Base-by-base conservation (phyloP, 2,797 vertebrate species). In the Hypotaenidia okinawae region DNA sequence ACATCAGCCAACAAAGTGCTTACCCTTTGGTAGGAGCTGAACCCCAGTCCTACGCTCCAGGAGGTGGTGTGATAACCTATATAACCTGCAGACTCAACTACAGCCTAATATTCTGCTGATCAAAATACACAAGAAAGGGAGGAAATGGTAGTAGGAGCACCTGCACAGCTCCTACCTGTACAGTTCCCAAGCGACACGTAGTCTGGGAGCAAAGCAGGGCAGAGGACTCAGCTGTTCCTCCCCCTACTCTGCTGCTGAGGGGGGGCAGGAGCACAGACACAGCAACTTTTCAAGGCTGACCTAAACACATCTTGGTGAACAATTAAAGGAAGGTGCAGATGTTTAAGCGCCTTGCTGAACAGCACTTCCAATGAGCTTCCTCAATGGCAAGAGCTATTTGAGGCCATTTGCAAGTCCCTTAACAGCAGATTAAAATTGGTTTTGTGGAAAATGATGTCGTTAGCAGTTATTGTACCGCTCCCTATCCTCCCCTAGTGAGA, bases 61-160 rank as follows among this genome's bases (percentile, higher is more conserved):
- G 19, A 62, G 41, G 22, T 17, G 2, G 4, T 32, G 25, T 37
- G 62, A 33, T 0, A 3, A 22, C 1, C 55, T 4, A 0, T 1
- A 7, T 1, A 24, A 32, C 22, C 28, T 21, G 37, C 85, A 59
- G 57, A 8, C 4, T 43, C 39, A 28, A 54, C 28, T 51, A 28
- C 0, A 16, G 35, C 32, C 54, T 5, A 2, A 41, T 0, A 7
- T 4, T 21, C 47, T 49, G 76, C 75, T 39, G 30, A 16, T 30
- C 54, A 14, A 35, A 84, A 11, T 0, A 11, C 33, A 2, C 17
- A 10, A 10, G 33, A 25, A 2, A 74, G 66, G 10, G 61, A 32
- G 37, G 51, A 41, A 81, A 5, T 4, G 8, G 18, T 45, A 24
- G 80, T 1, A 4, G 3, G 19, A 87, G 52, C 82, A 64, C 12